Evolutionary conservation across 2,113 vertebrate genomes (phyloP), one percentile per base, ranked within the genome.

Genomic region (Falcunculus frontatus): DNA sequence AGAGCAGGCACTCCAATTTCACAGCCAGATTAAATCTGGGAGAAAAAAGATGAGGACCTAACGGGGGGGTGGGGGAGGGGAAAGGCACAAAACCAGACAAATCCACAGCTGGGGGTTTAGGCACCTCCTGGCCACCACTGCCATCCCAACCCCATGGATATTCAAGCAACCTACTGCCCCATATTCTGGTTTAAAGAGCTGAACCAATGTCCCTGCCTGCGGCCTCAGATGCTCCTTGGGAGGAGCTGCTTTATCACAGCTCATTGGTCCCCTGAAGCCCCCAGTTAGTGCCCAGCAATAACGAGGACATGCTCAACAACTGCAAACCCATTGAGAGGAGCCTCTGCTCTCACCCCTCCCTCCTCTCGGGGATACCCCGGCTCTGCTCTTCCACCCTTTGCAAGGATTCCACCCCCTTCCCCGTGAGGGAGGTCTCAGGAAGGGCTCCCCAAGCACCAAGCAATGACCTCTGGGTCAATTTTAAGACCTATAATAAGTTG

Each of bases 321-420:
- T 53, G 35, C 67, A 76, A 65, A 53, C 21, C 32, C 67, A 44
- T 4, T 0, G 2, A 68, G 53, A 39, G 29, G 10, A 35, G 25
- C 32, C 53, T 52, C 26, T 53, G 74, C 37, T 79, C 33, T 33
- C 44, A 63, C 6, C 53, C 23, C 13, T 42, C 21, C 25, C 44
- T 73, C 8, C 2, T 2, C 32, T 77, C 0, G 0, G 33, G 35
- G 46, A 53, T 29, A 56, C 30, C 23, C 0, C 0, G 12, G 11
- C n/a, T 80, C 42, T 49, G n/a, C 73, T 90, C 39, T 53, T 32
- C 63, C 3, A 2, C 57, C 16, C 29, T 63, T 30, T 39, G 11
- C 39, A 37, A 17, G 15, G 42, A 73, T 55, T 57, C 70, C 39
- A 30, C 22, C 9, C 10, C 32, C 29, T 30, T 72, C 39, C 32